Conservation (phyloP, 2,797 vertebrate species). For the Arremon brunneinucha region DNA sequence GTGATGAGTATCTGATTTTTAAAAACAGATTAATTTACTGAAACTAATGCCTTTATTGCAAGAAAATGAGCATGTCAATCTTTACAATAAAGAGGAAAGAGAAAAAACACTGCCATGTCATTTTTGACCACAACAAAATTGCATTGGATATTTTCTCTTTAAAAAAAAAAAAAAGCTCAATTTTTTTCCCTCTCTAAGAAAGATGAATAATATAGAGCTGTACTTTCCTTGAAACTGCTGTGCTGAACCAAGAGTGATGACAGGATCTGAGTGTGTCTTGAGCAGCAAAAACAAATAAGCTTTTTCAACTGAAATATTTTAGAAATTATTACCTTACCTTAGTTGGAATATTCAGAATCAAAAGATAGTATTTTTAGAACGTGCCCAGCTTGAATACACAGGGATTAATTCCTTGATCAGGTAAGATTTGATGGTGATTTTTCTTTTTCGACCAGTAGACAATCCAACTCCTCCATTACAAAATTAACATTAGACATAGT, state of each 20-base stretch:
- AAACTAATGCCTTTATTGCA: background rate
- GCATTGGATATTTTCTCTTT: background rate
- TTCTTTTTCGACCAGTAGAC: background rate
- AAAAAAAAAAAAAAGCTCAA: background rate
- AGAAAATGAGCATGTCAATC: background rate
- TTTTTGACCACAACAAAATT: background rate
- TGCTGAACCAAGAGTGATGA: background rate
- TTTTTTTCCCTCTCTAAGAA: background rate
- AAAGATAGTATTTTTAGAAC: background rate
- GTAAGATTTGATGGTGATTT: background rate
- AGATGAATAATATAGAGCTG: background rate
- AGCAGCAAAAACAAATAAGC: background rate
- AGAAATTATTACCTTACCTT: background rate
- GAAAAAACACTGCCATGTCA: background rate
- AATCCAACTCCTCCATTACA: background rate
- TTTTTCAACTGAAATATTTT: background rate
- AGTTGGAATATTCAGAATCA: background rate
- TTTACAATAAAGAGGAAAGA: background rate
- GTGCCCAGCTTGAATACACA: background rate
- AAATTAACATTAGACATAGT: background rate
- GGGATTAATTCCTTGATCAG: background rate
- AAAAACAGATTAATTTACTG: background rate
- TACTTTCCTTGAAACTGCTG: background rate
- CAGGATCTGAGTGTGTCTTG: background rate
- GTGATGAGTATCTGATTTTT: background rate